Percentiles rank a stretch among this genome's conserved stretches.
phyloP scores from a whole-genome alignment of 2,113 vertebrate species.

The Leptobrachium leishanense region DNA sequence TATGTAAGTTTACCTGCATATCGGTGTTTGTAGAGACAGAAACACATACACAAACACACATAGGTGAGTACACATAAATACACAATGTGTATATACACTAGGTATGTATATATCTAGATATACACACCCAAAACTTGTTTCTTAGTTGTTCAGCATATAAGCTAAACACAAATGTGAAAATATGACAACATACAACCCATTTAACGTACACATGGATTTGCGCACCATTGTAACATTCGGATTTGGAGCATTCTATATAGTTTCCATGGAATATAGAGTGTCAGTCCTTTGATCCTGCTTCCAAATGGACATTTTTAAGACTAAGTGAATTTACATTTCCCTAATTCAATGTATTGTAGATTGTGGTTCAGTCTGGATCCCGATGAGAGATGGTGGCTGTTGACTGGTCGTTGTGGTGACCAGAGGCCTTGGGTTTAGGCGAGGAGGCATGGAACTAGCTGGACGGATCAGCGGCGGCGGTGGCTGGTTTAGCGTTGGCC shows the following conservation, averaged over 20 bases:
- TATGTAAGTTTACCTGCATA: too few species aligned
- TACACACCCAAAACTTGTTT: too few species aligned
- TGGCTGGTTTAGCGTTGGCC: conserved; percentile 85
- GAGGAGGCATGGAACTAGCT: conserved; percentile 88
- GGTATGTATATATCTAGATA: too few species aligned
- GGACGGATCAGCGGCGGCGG: conserved; percentile 92
- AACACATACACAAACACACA: too few species aligned
- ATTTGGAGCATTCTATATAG: background rate
- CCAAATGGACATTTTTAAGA: conserved; percentile 25
- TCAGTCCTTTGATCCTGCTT: conserved; percentile 14
- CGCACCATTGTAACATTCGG: too few species aligned
- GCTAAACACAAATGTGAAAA: conserved; percentile 48
- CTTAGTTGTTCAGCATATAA: background rate
- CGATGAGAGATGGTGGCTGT: conserved; percentile 80
- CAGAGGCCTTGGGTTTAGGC: conserved; percentile 88
- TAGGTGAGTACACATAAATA: background rate
- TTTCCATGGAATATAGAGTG: background rate
- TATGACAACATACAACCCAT: conserved; percentile 33
- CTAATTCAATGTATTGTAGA: conserved; percentile 78
- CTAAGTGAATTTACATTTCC: conserved; percentile 53
- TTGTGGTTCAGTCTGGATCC: conserved; percentile 82
- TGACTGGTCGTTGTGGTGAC: conserved; percentile 66
- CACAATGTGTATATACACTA: too few species aligned
- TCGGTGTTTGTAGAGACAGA: too few species aligned
- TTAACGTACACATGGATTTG: background rate